Evolutionary conservation across 2,797 vertebrate species (phyloP).

Genomic region (Glyptemys insculpta): DNA sequence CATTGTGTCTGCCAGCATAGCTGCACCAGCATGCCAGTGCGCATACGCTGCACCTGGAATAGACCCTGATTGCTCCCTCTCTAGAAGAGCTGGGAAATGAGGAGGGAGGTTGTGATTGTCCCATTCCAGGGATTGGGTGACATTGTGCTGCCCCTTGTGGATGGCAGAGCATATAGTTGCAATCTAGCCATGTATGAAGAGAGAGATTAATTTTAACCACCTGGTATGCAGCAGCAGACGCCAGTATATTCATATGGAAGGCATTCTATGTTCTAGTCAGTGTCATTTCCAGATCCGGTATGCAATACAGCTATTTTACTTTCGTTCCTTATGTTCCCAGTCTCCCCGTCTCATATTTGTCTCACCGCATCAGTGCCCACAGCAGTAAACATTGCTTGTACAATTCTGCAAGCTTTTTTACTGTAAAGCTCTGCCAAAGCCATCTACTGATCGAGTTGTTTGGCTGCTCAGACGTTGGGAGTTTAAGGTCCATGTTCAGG

Average conservation of each 20-base stretch:
- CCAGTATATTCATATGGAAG: background rate
- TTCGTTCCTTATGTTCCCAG: background rate
- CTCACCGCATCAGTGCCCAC: background rate
- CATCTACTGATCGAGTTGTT: conserved; percentile 41
- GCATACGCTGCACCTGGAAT: background rate
- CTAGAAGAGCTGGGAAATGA: background rate
- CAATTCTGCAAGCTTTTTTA: conserved; percentile 12
- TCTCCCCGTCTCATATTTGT: background rate
- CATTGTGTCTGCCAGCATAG: background rate
- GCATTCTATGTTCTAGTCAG: conserved; percentile 28
- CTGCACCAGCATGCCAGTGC: no score
- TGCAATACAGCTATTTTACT: background rate
- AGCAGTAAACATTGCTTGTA: conserved; percentile 37
- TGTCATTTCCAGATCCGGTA: background rate
- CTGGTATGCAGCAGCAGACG: no score
- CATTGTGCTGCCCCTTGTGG: background rate
- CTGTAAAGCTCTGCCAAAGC: conserved; percentile 18
- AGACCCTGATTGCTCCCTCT: background rate
- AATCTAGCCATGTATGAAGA: background rate
- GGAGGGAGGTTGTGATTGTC: background rate
- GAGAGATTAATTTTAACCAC: background rate
- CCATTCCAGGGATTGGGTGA: background rate
- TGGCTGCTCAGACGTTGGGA: background rate
- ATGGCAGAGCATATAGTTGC: background rate
- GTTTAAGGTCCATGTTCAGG: conserved; percentile 19